These are phyloP conservation scores for Perca flavescens DNA, from an alignment of 2,113 vertebrate species.

Conservation along the genomic window DNA sequence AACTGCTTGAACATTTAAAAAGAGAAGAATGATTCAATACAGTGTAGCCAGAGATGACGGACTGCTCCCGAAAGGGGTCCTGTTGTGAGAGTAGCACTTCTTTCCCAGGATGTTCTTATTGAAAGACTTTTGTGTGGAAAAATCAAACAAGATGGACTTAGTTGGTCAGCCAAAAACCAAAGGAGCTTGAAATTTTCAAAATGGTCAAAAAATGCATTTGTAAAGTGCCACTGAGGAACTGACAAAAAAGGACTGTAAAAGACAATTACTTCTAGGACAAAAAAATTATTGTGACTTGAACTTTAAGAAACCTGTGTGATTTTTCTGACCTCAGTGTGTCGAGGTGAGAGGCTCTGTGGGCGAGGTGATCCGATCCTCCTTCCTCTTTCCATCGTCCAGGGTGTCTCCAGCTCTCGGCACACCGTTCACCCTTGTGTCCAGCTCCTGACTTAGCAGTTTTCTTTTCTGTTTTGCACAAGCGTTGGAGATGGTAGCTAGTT, in stretches of 20 bases:
- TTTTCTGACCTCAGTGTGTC: conserved; percentile 83
- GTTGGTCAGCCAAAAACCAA: conserved; percentile 90
- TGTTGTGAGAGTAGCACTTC: conserved; percentile 70
- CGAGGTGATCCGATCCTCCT: conserved; percentile 66
- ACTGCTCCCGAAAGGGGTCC: conserved; percentile 69
- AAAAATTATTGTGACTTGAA: conserved; percentile 71
- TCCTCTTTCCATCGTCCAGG: conserved; percentile 68
- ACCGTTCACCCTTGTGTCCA: conserved; percentile 63
- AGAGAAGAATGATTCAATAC: conserved; percentile 41
- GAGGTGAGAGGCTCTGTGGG: conserved; percentile 70
- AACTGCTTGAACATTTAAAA: conserved; percentile 56
- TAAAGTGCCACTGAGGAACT: conserved; percentile 86
- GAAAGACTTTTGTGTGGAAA: conserved; percentile 68
- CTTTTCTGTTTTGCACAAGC: conserved; percentile 87
- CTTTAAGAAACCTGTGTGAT: conserved; percentile 73
- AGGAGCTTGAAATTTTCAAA: conserved; percentile 88
- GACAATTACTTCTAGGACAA: conserved; percentile 58
- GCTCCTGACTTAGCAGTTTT: conserved; percentile 73
- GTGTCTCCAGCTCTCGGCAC: conserved; percentile 74
- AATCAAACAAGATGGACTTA: conserved; percentile 73
- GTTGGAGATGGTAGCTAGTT: conserved; percentile 79
- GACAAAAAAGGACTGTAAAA: conserved; percentile 65
- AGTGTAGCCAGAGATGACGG: conserved; percentile 55
- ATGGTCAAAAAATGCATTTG: conserved; percentile 78
- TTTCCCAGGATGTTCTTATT: conserved; percentile 71